phyloP scores from a whole-genome alignment of 2,113 vertebrate species.

The Cebus imitator region DNA sequence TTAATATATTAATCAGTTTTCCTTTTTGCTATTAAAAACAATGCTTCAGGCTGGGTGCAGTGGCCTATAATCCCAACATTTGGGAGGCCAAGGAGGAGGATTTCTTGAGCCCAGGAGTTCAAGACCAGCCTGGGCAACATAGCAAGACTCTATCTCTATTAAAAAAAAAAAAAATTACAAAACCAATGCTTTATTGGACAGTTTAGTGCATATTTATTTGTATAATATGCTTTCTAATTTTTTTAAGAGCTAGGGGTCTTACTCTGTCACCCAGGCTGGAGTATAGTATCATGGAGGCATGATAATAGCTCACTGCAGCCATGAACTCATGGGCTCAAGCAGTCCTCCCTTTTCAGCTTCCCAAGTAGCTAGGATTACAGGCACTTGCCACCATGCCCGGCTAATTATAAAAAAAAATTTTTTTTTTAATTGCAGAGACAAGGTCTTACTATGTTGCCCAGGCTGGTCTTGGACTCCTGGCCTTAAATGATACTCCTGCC shows the following conservation, averaged over 20 bases:
- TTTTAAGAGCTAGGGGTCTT: neutral
- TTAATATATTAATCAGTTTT: neutral
- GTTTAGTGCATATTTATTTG: neutral
- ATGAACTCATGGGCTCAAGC: neutral
- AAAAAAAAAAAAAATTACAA: too few relatives aligned
- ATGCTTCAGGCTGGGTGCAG: neutral
- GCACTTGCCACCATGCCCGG: neutral
- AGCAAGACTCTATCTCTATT: too few relatives aligned
- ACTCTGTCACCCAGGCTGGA: neutral
- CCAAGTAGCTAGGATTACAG: neutral
- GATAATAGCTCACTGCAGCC: neutral
- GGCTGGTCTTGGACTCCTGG: neutral
- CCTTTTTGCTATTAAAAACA: constrained; percentile 3
- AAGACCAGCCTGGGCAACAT: too few relatives aligned
- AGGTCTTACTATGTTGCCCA: neutral
- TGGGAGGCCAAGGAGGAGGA: neutral
- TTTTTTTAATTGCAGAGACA: neutral
- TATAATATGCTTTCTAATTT: neutral
- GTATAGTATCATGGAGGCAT: neutral
- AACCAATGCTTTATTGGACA: neutral
- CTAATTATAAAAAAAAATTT: neutral
- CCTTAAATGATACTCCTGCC: neutral
- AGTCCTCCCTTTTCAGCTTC: neutral
- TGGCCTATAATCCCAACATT: neutral
- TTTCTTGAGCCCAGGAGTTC: too few relatives aligned